Evolutionary conservation across 2,797 vertebrate genomes (phyloP).

Genomic region (Scleropages formosus): DNA sequence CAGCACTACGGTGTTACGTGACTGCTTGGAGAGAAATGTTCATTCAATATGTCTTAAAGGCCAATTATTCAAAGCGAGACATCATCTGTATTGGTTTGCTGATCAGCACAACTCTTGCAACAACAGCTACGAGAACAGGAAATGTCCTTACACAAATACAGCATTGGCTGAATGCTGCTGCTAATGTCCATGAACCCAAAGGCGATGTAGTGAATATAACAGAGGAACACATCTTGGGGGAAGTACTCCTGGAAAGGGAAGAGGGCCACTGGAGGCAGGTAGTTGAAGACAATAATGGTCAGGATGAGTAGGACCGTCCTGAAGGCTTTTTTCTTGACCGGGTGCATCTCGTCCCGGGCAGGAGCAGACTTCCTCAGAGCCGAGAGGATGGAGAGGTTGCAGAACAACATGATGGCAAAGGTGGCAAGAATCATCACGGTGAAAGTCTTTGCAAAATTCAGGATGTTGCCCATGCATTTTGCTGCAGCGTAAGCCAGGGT

Average conservation of each 20-base stretch:
- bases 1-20: too few relatives aligned
- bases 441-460: constrained; percentile 62
- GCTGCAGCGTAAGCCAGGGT: constrained; percentile 57
- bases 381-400: constrained; percentile 66
- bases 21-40: too few relatives aligned
- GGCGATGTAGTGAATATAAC: constrained; percentile 67
- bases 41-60: too few relatives aligned
- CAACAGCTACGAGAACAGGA: constrained; percentile 35
- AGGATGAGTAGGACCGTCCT: constrained; percentile 72
- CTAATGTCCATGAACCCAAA: constrained; percentile 75
- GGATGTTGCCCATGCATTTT: constrained; percentile 57
- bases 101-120: constrained; percentile 32
- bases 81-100: neutral
- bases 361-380: constrained; percentile 56
- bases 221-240: constrained; percentile 53
- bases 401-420: constrained; percentile 72
- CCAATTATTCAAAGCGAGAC: neutral
- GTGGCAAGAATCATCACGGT: constrained; percentile 60
- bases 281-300: constrained; percentile 72
- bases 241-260: constrained; percentile 70
- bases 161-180: constrained; percentile 55
- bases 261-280: constrained; percentile 68
- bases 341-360: constrained; percentile 67
- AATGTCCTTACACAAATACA: constrained; percentile 52
- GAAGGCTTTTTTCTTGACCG: constrained; percentile 73